Conservation (phyloP, 2,113 vertebrate genomes). For the Lates calcarifer region DNA sequence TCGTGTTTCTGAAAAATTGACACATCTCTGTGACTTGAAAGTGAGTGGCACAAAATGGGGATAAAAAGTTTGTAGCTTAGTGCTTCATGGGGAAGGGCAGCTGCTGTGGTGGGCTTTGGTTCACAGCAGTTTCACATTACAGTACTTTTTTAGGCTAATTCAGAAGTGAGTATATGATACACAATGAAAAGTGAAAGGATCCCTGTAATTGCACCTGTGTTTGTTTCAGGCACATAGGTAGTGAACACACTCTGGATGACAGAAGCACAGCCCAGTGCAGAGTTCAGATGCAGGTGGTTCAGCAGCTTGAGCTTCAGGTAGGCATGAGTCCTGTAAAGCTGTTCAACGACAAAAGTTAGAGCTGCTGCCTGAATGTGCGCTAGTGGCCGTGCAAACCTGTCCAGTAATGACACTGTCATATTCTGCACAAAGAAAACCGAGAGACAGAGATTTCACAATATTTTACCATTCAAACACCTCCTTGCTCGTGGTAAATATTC, state of each 20-base stretch:
- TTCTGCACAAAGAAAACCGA: background rate
- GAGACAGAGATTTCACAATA: background rate
- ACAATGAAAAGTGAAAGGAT: background rate
- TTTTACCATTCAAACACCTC: background rate
- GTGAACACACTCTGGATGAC: constrained; percentile 78
- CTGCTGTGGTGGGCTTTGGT: background rate
- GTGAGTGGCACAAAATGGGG: too few species aligned
- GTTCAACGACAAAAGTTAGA: background rate
- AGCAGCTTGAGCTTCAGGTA: constrained; percentile 78
- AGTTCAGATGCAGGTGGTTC: constrained; percentile 82
- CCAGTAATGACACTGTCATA: background rate
- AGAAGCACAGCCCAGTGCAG: constrained; percentile 77
- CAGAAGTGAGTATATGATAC: background rate
- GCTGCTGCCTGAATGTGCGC: background rate
- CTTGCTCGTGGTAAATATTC: constrained; percentile 5
- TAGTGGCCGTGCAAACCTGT: background rate
- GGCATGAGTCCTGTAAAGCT: background rate
- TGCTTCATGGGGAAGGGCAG: background rate
- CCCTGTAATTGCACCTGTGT: background rate
- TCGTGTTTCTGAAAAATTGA: background rate
- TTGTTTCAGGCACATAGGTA: constrained; percentile 67
- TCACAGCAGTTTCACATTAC: background rate
- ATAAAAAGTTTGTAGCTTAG: too few species aligned
- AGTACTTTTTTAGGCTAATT: background rate
- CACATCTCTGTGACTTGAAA: background rate